These are phyloP conservation scores for Eucera pruinosa DNA, from an alignment of 2,888 invertebrate species.

Conservation along the genomic window DNA sequence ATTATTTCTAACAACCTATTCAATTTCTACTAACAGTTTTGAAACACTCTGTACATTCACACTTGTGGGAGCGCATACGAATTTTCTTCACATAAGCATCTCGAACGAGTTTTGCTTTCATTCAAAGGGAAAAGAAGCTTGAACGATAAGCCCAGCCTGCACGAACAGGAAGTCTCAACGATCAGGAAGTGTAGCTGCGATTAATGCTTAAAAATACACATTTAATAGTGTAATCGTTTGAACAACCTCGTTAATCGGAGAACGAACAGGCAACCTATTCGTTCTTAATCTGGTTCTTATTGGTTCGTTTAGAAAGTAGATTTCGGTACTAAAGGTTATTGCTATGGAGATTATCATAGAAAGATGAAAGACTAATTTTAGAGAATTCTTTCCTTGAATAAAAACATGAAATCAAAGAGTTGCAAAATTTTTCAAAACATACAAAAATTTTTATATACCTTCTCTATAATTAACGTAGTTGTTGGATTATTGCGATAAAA, in stretches of 20 bases:
- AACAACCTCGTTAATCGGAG: not conserved
- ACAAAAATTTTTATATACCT: too few relatives aligned
- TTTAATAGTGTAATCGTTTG: not conserved
- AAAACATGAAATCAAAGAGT: too few relatives aligned
- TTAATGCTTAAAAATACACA: not conserved
- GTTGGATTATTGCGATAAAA: too few relatives aligned
- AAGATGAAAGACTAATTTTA: too few relatives aligned
- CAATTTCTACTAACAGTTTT: too few relatives aligned
- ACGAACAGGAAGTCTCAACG: slow-evolving; percentile 1
- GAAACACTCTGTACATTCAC: slow-evolving; percentile 1
- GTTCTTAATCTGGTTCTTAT: not conserved
- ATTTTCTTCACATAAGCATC: slow-evolving; percentile 31
- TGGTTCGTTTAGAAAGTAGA: not conserved
- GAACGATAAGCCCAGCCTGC: not conserved
- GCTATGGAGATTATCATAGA: too few relatives aligned
- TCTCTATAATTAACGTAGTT: too few relatives aligned
- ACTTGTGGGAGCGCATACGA: not conserved
- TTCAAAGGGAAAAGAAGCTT: not conserved
- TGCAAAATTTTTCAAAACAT: too few relatives aligned
- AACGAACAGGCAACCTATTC: not conserved
- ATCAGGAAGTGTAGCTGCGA: slow-evolving; percentile 3
- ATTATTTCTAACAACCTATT: too few relatives aligned
- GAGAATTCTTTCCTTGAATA: too few relatives aligned
- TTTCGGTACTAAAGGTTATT: not conserved
- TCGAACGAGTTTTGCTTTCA: slow-evolving; percentile 39